Evolutionary conservation across 2,113 vertebrate genomes (phyloP).

Genomic region (Periophthalmus modestus): DNA sequence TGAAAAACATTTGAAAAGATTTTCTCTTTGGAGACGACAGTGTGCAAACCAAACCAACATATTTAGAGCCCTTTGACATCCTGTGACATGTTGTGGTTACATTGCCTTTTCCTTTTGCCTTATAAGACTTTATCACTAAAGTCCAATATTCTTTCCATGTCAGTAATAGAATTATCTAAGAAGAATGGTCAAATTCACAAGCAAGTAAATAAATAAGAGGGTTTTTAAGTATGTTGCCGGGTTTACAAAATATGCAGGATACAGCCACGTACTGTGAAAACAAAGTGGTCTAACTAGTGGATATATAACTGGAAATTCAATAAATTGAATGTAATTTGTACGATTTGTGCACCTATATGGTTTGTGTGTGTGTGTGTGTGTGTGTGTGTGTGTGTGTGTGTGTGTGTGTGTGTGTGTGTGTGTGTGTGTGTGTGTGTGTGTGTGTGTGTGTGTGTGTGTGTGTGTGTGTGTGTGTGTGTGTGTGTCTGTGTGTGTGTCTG

Average conservation of each 20-base stretch:
- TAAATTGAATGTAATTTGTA: too few relatives aligned
- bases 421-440: too few relatives aligned
- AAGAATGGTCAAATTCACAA: neutral
- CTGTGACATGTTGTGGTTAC: constrained; percentile 8
- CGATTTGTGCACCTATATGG: neutral
- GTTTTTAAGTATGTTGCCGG: too few relatives aligned
- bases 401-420: too few relatives aligned
- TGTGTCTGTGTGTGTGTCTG: too few relatives aligned
- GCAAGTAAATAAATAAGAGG: too few relatives aligned
- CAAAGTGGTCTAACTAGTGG: neutral
- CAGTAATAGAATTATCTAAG: neutral
- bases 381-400: too few relatives aligned
- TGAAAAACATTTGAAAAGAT: constrained; percentile 13
- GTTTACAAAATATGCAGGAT: too few relatives aligned
- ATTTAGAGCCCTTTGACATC: neutral
- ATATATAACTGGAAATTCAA: too few relatives aligned
- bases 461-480: too few relatives aligned
- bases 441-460: too few relatives aligned
- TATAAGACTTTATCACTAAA: neutral
- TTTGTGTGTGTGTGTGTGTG: too few relatives aligned
- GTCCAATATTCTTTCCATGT: neutral
- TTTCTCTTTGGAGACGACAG: neutral
- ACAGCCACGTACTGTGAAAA: neutral
- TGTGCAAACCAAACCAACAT: neutral
- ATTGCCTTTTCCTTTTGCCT: constrained; percentile 8